Evolutionary conservation across 2,797 vertebrate species (phyloP).

Genomic region (Coccyzus lansbergi): DNA sequence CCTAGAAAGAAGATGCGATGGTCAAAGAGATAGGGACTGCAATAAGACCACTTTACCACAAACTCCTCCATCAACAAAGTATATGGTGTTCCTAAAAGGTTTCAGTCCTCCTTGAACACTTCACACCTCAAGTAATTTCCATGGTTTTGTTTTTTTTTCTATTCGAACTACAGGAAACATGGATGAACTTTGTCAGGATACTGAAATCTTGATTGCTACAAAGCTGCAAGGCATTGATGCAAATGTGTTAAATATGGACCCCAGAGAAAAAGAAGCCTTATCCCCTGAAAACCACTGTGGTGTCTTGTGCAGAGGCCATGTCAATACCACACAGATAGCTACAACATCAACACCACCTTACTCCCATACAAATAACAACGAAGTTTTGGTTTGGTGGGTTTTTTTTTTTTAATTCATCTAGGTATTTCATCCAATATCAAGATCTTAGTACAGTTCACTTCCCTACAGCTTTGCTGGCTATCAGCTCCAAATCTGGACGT

Average conservation of each 20-base stretch:
- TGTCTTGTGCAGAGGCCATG: background rate
- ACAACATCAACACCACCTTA: background rate
- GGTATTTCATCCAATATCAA: background rate
- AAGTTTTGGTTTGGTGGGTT: too few relatives aligned
- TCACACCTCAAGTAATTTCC: background rate
- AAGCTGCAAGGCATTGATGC: background rate
- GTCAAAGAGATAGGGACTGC: background rate
- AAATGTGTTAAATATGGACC: background rate
- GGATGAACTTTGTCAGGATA: background rate
- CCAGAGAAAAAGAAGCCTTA: background rate
- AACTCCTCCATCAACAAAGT: background rate
- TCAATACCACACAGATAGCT: background rate
- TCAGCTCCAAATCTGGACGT: background rate
- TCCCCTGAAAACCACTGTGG: background rate
- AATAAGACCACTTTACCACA: background rate
- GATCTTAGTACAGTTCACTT: background rate
- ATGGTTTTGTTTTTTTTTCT: background rate
- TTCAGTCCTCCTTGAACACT: background rate
- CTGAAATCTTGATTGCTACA: background rate
- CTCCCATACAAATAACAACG: background rate
- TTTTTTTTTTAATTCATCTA: background rate
- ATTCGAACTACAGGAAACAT: background rate
- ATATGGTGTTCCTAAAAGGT: rapidly evolving
- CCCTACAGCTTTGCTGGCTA: background rate
- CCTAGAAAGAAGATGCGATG: background rate